phyloP scores from a whole-genome alignment of 2,113 vertebrate species.

The Petrocephalus microphthalmus region DNA sequence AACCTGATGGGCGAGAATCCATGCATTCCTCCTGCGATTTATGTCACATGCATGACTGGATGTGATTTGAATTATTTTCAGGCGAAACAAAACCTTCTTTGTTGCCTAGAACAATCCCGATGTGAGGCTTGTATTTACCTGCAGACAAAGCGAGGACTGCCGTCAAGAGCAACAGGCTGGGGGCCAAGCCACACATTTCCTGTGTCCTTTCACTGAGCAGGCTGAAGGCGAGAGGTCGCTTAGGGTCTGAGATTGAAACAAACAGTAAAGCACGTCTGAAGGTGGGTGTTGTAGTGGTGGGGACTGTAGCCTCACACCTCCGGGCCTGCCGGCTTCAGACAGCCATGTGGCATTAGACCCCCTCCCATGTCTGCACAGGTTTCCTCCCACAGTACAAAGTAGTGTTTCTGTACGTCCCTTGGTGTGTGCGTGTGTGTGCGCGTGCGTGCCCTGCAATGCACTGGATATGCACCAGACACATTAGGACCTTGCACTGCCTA shows the following conservation, averaged over 20 bases:
- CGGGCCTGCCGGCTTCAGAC: neutral
- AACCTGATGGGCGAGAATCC: neutral
- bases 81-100: neutral
- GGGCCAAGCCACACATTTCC: neutral
- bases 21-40: neutral
- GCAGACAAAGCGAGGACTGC: neutral
- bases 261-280: neutral
- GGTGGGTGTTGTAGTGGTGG: neutral
- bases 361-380: constrained; percentile 26
- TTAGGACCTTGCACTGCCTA: neutral
- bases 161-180: neutral
- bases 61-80: neutral
- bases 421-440: neutral
- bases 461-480: neutral
- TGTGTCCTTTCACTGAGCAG: neutral
- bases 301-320: constrained; percentile 8
- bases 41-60: neutral
- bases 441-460: neutral
- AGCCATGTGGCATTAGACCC: neutral
- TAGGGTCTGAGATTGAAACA: neutral
- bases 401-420: neutral
- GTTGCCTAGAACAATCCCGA: neutral
- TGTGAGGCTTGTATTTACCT: neutral
- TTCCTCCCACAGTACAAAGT: neutral
- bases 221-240: neutral